These are phyloP conservation scores for Desmodus rotundus DNA, from an alignment of 2,113 vertebrate species.

Conservation along the genomic window DNA sequence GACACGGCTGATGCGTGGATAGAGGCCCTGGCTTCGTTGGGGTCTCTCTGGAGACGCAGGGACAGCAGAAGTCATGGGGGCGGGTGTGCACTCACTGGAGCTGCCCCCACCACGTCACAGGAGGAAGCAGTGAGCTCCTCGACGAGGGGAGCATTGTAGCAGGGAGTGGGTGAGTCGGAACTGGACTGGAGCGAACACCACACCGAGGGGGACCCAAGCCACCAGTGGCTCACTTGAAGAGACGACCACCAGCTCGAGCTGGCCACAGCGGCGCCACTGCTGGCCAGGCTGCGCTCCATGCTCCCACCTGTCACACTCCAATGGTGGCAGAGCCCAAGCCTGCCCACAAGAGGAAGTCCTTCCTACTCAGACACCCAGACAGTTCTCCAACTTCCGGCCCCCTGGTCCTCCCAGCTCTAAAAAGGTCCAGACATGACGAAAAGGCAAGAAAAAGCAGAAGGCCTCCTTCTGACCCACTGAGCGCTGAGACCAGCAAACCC, in stretches of 20 bases:
- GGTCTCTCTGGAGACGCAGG: background rate
- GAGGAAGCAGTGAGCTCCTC: background rate
- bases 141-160: background rate
- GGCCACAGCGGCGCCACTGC: background rate
- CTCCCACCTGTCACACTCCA: background rate
- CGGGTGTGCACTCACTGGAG: background rate
- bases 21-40: background rate
- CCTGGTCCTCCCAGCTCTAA: background rate
- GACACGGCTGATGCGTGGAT: background rate
- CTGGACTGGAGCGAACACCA: background rate
- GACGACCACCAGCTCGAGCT: background rate
- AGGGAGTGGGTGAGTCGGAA: rapidly evolving
- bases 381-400: background rate
- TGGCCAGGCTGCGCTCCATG: background rate
- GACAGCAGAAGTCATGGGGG: background rate
- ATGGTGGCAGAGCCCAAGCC: background rate
- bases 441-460: background rate
- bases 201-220: background rate
- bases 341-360: background rate
- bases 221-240: background rate
- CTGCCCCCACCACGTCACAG: background rate
- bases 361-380: background rate
- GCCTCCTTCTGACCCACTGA: background rate
- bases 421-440: background rate
- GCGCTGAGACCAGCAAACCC: background rate